Evolutionary conservation across 2,113 vertebrate genomes (phyloP), one percentile per base, ranked within the genome.

Genomic region (Oreochromis spilurus): DNA sequence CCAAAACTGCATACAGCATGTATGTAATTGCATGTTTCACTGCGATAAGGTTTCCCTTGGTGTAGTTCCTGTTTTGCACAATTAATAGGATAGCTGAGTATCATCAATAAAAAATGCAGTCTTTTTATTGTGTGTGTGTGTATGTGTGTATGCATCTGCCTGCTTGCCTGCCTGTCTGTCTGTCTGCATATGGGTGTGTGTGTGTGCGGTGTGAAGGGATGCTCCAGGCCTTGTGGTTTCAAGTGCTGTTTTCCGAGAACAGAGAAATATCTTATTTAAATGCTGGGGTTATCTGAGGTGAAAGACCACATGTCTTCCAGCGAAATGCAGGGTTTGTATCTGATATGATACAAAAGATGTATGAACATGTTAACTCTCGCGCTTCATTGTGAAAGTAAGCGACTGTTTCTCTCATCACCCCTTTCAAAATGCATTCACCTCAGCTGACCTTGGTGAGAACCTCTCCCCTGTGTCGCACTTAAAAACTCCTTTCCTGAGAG

Each of bases 271-370:
- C 83, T 91, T 83, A 85, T 89, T 85, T 83, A 92, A 86, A 85
- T 17, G 7, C 34, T 5, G 80, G 81, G 92, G 94, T 94, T 92
- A 90, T 94, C 80, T 88, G 80, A 94, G 93, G 93, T 88, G 85
- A 94, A 34, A 13, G 38, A 84, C 82, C 13, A 82, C 84, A 60
- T 24, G 75, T 89, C 92, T 91, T 67, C 57, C 34, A 70, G 43
- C 67, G 57, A 87, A 84, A 87, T 26, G 67, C 21, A 2, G 77
- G 72, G 21, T 85, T 62, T 29, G 17, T 2, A 1, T 82, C 3
- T 70, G 48, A 88, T 45, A 14, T 81, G 29, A 78, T 24, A 62
- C 29, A 58, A 40, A 81, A 65, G 12, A 1, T 70, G 26, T 81
- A 38, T 31, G 9, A 52, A 82, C 75, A 80, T 78, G 62, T 85